Evolutionary conservation across 1,140 invertebrate species (phyloP), one percentile per base, ranked within the genome.

Genomic region (Pseudomyrmex pallidus): DNA sequence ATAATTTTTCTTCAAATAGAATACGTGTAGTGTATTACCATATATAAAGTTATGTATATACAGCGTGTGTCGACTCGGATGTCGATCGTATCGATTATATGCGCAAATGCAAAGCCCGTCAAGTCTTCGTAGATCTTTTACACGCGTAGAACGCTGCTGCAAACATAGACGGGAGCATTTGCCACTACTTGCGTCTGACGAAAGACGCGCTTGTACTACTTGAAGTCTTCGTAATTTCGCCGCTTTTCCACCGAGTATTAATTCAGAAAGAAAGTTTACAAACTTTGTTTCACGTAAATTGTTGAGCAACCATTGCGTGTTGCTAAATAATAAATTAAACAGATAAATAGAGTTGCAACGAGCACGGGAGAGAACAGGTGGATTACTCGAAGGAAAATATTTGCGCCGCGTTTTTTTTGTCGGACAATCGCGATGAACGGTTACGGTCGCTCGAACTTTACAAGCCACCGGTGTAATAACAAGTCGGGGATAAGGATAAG

Each of bases 381-480:
- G 35, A 46, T 74, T 62, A 64, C 63, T 44, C 48, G 50, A 4
- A 17, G 35, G 0, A 48, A n/a, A 5, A 80, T 61, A 80, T 25
- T 57, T 12, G 63, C 44, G 35, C 9, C 15, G 15, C 54, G 35
- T 35, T 70, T 61, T 70, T 61, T 50, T 61, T 59, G n/a, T 61
- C 66, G 52, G 3, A 15, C 44, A 61, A 70, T 35, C 12, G 15
- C 46, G 66, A 72, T 59, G 22, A 50, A 72, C 64, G 63, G 62
- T 77, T 46, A 57, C 74, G 70, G 54, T 72, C 44, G 54, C 76
- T 22, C 54, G 72, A 80, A 80, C 76, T 80, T 72, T 72, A 25
- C 66, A 35, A 80, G 44, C 56, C n/a, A 70, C 12, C n/a, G 59
- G 76, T 25, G 76, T 59, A 80, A 80, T 72, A 80, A 80, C 12